Evolutionary conservation across 2,797 vertebrate genomes (phyloP), one percentile per base, ranked within the genome.

Genomic region (Coranthus polyacanthus): DNA sequence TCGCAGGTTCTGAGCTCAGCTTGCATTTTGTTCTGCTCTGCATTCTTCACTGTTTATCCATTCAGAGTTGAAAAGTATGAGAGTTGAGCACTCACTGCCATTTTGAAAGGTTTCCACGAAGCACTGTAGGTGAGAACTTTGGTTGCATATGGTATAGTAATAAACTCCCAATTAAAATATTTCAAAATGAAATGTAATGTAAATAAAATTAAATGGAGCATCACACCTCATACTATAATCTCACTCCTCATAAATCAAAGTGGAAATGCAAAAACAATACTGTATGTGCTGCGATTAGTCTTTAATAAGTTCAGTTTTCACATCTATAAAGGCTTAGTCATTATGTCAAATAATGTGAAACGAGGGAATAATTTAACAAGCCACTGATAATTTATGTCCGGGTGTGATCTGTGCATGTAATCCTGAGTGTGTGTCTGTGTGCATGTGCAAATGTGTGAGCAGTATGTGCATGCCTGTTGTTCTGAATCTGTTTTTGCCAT

Each of bases 21-120:
- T 58, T 77, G 80, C 71, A 59, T 78, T 81, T 78, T 73, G 70
- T 73, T 76, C 81, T 57, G 65, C 64, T 62, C 54, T 9, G 24
- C 71, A 58, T 71, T 72, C 72, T 78, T 67, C 59, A 29, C 80
- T 74, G 45, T 76, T 78, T 72, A 56, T 75, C 49, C 70, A 53
- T 66, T 78, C 63, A 51, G 16, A 53, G 52, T 54, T 55, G 69
- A 44, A 67, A 73, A 42, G 53, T 61, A 52, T 66, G 53, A 58
- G 60, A 67, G 44, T 58, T 58, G 68, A 77, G 66, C 43, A 58
- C 51, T 62, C 56, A 15, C 63, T 59, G 67, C 52, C 45, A 51
- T 74, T 49, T 46, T 13, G 45, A 3, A 64, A 68, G 46, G 58
- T 56, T 72, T 65, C 59, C 62, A 62, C 42, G 0, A 22, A 16